Conservation (phyloP, 2,113 vertebrate species). For the Shinisaurus crocodilurus region DNA sequence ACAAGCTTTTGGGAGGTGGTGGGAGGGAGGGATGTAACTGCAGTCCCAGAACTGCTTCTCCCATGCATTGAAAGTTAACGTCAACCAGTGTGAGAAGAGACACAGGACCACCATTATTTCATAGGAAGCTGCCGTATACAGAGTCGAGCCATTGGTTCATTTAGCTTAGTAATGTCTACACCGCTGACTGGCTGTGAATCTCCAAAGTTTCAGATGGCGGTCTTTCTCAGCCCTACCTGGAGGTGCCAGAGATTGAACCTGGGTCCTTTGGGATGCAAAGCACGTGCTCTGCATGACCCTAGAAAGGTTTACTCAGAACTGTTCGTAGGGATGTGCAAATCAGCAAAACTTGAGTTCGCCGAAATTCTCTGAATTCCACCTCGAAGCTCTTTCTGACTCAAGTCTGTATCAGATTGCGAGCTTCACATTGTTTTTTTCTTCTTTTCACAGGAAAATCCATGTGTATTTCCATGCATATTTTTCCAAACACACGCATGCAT, state of each 20-base stretch:
- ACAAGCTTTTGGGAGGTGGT: not conserved
- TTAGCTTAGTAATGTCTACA: not conserved
- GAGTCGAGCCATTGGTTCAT: not conserved
- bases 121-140: not conserved
- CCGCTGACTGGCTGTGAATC: too few species aligned
- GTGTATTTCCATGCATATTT: too few species aligned
- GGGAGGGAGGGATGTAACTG: not conserved
- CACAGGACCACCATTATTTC: not conserved
- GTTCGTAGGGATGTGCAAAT: too few species aligned
- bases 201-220: not conserved
- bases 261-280: not conserved
- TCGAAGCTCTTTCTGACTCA: too few species aligned
- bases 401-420: too few species aligned
- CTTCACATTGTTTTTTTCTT: too few species aligned
- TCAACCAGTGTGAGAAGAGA: slow-evolving; percentile 5
- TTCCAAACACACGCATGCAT: too few species aligned
- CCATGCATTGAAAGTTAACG: not conserved
- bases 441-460: too few species aligned
- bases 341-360: too few species aligned
- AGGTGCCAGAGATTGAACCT: not conserved
- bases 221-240: not conserved
- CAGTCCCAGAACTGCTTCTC: not conserved
- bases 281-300: too few species aligned
- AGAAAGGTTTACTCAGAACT: too few species aligned
- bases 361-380: too few species aligned